phyloP scores from a whole-genome alignment of 1,140 invertebrate genomes.

The Cyrtorhinus lividipennis region DNA sequence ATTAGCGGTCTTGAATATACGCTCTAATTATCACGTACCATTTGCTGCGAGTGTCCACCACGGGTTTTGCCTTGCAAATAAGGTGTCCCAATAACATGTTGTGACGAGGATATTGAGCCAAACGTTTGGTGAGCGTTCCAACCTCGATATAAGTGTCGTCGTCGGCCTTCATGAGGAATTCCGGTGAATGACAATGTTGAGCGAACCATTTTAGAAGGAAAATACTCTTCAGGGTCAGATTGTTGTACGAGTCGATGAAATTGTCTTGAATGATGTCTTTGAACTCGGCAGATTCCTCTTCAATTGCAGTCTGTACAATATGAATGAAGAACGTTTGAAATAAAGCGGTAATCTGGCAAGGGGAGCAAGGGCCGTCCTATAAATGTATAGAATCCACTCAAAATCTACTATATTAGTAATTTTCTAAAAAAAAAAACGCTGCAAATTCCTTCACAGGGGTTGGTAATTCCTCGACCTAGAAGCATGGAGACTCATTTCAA shows the following conservation, averaged over 20 bases:
- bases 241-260: slow-evolving; percentile 81
- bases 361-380: background rate
- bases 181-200: slow-evolving; percentile 43
- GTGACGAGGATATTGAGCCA: background rate
- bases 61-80: slow-evolving; percentile 31
- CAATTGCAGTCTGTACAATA: slow-evolving; percentile 37
- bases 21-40: slow-evolving; percentile 30
- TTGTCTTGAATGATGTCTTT: slow-evolving; percentile 82
- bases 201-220: slow-evolving; percentile 71
- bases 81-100: slow-evolving; percentile 29
- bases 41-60: slow-evolving; percentile 30
- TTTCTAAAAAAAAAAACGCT: too few relatives aligned
- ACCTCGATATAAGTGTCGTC: slow-evolving; percentile 75
- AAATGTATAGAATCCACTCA: background rate
- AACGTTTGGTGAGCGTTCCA: slow-evolving; percentile 32
- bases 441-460: too few relatives aligned
- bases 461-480: too few relatives aligned
- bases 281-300: slow-evolving; percentile 45
- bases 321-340: slow-evolving; percentile 20
- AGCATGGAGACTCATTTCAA: too few relatives aligned
- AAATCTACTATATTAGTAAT: too few relatives aligned
- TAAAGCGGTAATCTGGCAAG: slow-evolving; percentile 1
- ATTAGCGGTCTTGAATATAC: too few relatives aligned
- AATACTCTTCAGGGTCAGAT: slow-evolving; percentile 78
- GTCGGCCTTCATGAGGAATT: slow-evolving; percentile 66